A percentile compares a stretch with the other conserved stretches of the same genome.
phyloP scores from a whole-genome alignment of 1,140 invertebrate species.

The Chelonus insularis region DNA sequence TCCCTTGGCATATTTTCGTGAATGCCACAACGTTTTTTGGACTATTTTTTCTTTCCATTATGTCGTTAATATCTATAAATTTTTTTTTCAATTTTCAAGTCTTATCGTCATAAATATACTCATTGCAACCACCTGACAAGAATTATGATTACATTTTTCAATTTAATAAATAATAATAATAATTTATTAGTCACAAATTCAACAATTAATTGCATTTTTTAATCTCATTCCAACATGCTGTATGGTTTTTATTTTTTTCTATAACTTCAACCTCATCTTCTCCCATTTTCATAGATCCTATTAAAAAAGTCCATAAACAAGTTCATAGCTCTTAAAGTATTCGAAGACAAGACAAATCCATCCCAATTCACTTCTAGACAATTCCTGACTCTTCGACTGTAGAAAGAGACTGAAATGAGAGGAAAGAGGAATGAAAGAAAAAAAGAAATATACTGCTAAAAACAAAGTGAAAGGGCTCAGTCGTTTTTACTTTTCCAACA shows the following conservation, averaged over 20 bases:
- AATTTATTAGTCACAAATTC: too few species aligned
- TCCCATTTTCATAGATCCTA: not conserved
- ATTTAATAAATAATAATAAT: too few species aligned
- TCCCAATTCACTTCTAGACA: conserved; percentile 18
- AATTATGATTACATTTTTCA: too few species aligned
- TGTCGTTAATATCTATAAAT: not conserved
- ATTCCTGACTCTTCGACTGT: not conserved
- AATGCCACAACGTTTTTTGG: conserved; percentile 34
- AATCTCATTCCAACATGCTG: too few species aligned
- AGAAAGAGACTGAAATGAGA: not conserved
- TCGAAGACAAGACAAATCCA: conserved; percentile 12
- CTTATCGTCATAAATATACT: not conserved
- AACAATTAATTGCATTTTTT: too few species aligned
- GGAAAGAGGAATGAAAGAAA: not conserved
- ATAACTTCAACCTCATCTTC: not conserved
- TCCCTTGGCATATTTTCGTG: conserved; percentile 47
- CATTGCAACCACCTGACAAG: too few species aligned
- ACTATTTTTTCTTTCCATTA: conserved; percentile 23
- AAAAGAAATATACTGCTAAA: conserved; percentile 5
- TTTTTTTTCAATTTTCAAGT: conserved; percentile 9
- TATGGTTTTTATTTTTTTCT: too few species aligned
- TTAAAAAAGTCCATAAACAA: conserved; percentile 4
- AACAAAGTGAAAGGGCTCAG: conserved; percentile 13
- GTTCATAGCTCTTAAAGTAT: conserved; percentile 5
- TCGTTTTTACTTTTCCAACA: conserved; percentile 9